Evolutionary conservation across 2,113 vertebrate genomes (phyloP), one percentile per base, ranked within the genome.

Genomic region (Myocastor coypus): DNA sequence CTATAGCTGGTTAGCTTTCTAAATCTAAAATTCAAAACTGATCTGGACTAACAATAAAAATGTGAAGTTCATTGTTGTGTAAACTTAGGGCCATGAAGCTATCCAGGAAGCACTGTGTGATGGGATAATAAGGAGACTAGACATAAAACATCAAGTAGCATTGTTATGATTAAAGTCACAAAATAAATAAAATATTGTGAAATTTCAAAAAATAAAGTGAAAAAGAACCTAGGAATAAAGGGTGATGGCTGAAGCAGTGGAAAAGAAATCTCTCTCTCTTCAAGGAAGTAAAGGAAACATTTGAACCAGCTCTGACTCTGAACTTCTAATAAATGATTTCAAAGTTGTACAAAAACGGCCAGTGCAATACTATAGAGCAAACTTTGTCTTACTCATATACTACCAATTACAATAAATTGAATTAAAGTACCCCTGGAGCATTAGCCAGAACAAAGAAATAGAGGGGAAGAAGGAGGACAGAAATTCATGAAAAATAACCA

Each of bases 21-120:
- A 63, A 64, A 6, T 69, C 26, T 75, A 10, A 93, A 94, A 93
- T 57, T 89, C 73, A 91, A 92, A 28, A 83, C 4, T 82, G 28
- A 59, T 94, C 11, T 42, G 50, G n/a, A 28, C 7, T 81, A 32
- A 55, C 92, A n/a, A 83, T 40, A 88, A 1, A 91, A 69, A 95
- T 46, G 52, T 89, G 64, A 93, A 50, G 59, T 59, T 91, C 61
- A 64, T 13, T 69, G 32, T 42, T 46, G 1, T 37, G 13, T 71
- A 82, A 91, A 92, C 34, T 73, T 78, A 26, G 69, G 28, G 5
- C 12, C 26, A 50, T 61, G n/a, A 68, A 83, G 6, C 59, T 91
- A 91, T 63, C 2, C 22, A 68, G 30, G 40, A 75, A 84, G 42
- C 59, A 37, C 34, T n/a, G 4, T 20, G 10, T 24, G 26, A 89